A percentile compares a stretch with the other conserved stretches of the same genome.
phyloP scores from a whole-genome alignment of 35 echinoderm and acorn worm species.

The Anneissia japonica region DNA sequence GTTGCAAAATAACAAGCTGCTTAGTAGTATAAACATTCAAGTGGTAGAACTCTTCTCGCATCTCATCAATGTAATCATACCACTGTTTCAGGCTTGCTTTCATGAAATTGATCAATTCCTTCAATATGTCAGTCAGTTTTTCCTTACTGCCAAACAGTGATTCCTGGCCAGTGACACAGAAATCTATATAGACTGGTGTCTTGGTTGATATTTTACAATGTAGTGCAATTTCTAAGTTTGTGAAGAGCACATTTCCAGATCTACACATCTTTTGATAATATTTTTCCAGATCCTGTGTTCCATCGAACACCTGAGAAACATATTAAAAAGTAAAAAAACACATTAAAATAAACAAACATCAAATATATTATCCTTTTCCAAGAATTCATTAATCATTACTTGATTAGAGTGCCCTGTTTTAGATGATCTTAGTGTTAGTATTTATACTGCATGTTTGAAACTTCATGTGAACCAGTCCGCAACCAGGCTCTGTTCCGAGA shows the following conservation, averaged over 20 bases:
- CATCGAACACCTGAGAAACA: background rate
- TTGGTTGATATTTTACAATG: background rate
- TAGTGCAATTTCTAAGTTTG: background rate
- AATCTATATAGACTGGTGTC: slow-evolving; percentile 4
- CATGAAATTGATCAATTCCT: background rate
- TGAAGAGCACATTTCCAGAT: slow-evolving; percentile 10
- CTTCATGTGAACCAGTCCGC: too few species aligned
- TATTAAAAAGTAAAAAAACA: too few species aligned
- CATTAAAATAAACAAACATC: too few species aligned
- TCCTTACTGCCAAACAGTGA: background rate
- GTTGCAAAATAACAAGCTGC: slow-evolving; percentile 3
- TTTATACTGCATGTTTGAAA: too few species aligned
- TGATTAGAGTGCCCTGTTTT: too few species aligned
- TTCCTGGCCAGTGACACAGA: background rate
- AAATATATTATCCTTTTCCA: too few species aligned
- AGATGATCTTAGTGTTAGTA: too few species aligned
- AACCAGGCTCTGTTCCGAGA: too few species aligned
- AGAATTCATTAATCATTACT: too few species aligned
- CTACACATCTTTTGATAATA: background rate
- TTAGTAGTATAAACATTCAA: slow-evolving; percentile 13
- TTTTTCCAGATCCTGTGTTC: background rate
- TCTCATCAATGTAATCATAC: slow-evolving; percentile 10
- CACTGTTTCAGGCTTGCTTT: background rate
- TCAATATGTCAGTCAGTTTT: background rate
- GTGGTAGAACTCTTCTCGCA: slow-evolving; percentile 2